Evolutionary conservation across 53 echinoderm and acorn worm genomes (phyloP).

Genomic region (Zoroaster sp.): DNA sequence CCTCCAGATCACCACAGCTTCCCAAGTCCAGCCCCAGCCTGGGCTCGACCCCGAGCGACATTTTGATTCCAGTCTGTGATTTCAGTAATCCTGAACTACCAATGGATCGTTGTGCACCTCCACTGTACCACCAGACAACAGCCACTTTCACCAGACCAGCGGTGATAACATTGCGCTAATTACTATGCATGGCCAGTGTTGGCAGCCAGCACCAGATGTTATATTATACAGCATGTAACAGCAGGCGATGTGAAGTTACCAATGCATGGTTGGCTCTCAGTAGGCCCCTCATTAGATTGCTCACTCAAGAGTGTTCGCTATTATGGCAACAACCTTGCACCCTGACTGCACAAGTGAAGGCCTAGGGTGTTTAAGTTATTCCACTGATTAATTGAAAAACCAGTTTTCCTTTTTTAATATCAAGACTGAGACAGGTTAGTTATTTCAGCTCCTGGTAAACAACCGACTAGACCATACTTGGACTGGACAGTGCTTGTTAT

Average conservation of each 20-base stretch:
- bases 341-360: background rate
- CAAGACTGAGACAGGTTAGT: background rate
- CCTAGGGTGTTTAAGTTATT: background rate
- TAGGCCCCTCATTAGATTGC: background rate
- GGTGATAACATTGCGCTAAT: background rate
- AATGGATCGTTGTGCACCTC: background rate
- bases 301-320: background rate
- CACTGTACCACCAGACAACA: background rate
- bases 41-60: background rate
- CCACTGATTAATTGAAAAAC: background rate
- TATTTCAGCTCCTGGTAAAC: background rate
- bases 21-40: constrained; percentile 19
- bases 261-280: background rate
- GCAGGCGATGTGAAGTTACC: background rate
- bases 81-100: background rate
- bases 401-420: background rate
- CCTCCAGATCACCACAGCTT: constrained; percentile 38
- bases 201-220: constrained; percentile 15
- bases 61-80: background rate
- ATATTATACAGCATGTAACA: background rate
- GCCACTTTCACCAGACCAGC: background rate
- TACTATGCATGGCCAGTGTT: constrained; percentile 19
- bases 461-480: background rate
- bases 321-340: constrained; percentile 10
- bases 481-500: background rate